Percentiles rank a stretch among this genome's conserved stretches.
These are phyloP conservation scores for Mechanitis messenoides DNA, from an alignment of 2,888 invertebrate species.

Conservation along the genomic window DNA sequence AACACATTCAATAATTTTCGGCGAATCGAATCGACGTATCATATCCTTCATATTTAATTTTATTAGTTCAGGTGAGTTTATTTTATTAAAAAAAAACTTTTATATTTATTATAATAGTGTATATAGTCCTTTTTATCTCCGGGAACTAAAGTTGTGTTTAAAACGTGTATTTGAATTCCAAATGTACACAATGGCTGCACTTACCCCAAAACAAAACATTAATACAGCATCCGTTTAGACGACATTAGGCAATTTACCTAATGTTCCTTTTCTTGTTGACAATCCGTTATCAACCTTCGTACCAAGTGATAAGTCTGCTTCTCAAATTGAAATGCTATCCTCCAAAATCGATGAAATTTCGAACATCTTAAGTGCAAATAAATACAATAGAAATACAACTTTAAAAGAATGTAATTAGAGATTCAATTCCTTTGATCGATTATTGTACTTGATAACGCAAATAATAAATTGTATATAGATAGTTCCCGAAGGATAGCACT, in stretches of 20 bases:
- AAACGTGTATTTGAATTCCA: constrained; percentile 30
- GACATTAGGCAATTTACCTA: constrained; percentile 71
- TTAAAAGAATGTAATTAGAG: constrained; percentile 22
- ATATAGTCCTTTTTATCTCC: neutral
- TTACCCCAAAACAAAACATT: constrained; percentile 56
- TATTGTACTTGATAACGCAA: constrained; percentile 12
- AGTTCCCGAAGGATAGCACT: constrained; percentile 75
- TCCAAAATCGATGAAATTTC: constrained; percentile 6
- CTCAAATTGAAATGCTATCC: constrained; percentile 40
- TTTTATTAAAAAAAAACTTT: neutral
- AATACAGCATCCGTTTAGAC: constrained; percentile 56
- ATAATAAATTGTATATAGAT: constrained; percentile 46
- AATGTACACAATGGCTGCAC: constrained; percentile 27
- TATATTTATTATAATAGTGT: neutral
- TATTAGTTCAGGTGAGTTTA: too few relatives aligned
- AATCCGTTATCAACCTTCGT: constrained; percentile 38
- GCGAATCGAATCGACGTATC: neutral
- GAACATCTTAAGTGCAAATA: constrained; percentile 25
- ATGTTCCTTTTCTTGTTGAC: constrained; percentile 39
- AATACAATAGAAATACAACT: constrained; percentile 31
- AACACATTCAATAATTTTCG: neutral
- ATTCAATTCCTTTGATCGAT: constrained; percentile 16
- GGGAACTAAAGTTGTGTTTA: constrained; percentile 13
- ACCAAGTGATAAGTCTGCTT: constrained; percentile 52
- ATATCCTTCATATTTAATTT: neutral